Evolutionary conservation across 2,888 invertebrate species (phyloP), one percentile per base, ranked within the genome.

Genomic region (Seira ritae): DNA sequence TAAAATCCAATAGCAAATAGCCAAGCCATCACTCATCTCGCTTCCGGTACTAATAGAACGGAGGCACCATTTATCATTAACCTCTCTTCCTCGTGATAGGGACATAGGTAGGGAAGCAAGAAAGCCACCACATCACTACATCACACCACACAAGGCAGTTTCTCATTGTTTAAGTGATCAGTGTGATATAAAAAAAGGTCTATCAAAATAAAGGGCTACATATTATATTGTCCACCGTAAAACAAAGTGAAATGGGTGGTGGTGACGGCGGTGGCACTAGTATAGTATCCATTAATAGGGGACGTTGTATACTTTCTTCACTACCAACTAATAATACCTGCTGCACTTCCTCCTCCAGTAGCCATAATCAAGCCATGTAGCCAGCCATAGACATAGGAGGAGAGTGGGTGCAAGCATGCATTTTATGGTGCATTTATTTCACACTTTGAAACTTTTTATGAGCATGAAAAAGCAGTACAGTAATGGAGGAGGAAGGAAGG

Each of bases 401-500:
- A 23, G 50, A 17, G 31, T 46, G 50, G 8, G 71, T 72, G 80
- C 69, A 74, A 60, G 60, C 69, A 77, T 81, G 81, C 81, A 74
- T 73, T 74, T 80, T 80, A 74, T 75, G 74, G 75, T 81, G 81
- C 81, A 72, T 82, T 77, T 73, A 82, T 77, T 82, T 82, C 73
- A 77, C 72, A 77, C 82, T 77, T 76, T 73, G 46, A 73, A 71
- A 81, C 76, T 72, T 69, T 82, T 68, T 77, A 82, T 67, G 77
- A 72, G 24, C 77, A 77, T 77, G 10, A 62, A 50, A 81, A 76
- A 82, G 24, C 71, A 62, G 73, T 70, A 72, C 68, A 77, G 24
- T 82, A 77, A 82, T 82, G 77, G 82, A 76, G 17, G n/a, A n/a
- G n/a, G n/a, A n/a, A n/a, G n/a, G n/a, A n/a, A n/a, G n/a, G n/a